A percentile compares a stretch with the other conserved stretches of the same genome.
Evolutionary conservation across 2,113 vertebrate genomes (phyloP).

Genomic region (Pycnonotus jocosus): DNA sequence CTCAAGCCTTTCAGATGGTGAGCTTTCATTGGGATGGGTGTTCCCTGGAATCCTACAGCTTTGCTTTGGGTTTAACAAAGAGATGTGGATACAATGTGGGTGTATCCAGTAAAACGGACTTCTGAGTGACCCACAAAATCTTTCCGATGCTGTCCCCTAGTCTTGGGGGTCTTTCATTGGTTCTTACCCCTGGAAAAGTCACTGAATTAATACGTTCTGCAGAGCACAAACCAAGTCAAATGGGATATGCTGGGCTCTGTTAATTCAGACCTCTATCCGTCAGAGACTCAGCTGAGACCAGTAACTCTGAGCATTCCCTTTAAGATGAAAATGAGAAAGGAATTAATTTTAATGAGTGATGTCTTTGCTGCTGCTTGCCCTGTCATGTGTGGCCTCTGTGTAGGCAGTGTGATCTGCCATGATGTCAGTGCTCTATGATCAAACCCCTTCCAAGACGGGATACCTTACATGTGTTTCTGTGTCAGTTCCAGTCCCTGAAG

Average conservation of each 20-base stretch:
- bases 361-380: conserved; percentile 47
- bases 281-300: conserved; percentile 50
- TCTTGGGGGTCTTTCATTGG: not conserved
- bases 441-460: conserved; percentile 50
- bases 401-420: conserved; percentile 55
- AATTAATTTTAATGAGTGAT: conserved; percentile 71
- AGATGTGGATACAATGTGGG: not conserved
- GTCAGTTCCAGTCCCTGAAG: conserved; percentile 61
- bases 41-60: not conserved
- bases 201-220: not conserved
- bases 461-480: conserved; percentile 61
- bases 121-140: not conserved
- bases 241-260: conserved; percentile 15
- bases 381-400: conserved; percentile 10
- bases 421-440: conserved; percentile 53
- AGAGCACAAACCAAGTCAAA: conserved; percentile 17
- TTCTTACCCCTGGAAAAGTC: not conserved
- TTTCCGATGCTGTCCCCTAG: not conserved
- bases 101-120: not conserved
- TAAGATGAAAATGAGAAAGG: conserved; percentile 65
- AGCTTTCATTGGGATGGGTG: not conserved
- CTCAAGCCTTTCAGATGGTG: not conserved
- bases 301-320: conserved; percentile 58
- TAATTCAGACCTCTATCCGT: conserved; percentile 44
- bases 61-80: not conserved